Evolutionary conservation across 2,888 invertebrate genomes (phyloP), one percentile per base, ranked within the genome.

Genomic region (Dione vanillae): DNA sequence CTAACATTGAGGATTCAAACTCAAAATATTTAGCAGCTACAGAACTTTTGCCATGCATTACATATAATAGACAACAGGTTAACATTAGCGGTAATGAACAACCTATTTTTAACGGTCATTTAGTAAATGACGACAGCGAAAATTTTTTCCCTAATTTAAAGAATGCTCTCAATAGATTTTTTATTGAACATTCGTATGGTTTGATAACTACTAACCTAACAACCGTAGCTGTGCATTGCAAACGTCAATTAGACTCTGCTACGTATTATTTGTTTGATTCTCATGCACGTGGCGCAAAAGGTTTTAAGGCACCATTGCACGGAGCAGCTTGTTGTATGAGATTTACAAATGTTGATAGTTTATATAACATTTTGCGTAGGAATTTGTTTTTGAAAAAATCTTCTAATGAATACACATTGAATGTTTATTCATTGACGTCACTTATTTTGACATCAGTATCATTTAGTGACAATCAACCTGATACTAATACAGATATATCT

Each of bases 201-300:
- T 41, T 72, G 16, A 67, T 73, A 43, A 74, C 71, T 20, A 62
- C 70, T 51, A 69, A 74, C 16, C 5, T 14, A 11, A 43, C 14
- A 3, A 49, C 67, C 12, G 47, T 74, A 12, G 64, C 70, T 20
- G 43, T 73, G 67, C 56, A 70, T 64, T 64, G 67, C 54, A 66
- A 51, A 73, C 35, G 62, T 65, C 14, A 40, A 16, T 35, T 10
- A 16, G 52, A 65, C 0, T 54, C n/a, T n/a, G n/a, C n/a, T n/a
- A n/a, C n/a, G n/a, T 43, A 43, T 14, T 43, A 6, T 14, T 43
- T 43, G 11, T 62, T 64, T 59, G 54, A 71, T 49, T 76, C 70
- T 8, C 71, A 76, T 61, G 72, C 76, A 12, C 61, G 71, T 54
- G 72, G 72, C 9, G 47, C 74, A 16, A 76, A 74, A 47, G 74